Base-by-base conservation (phyloP, 2,113 vertebrate species). In the Myotis brandtii region DNA sequence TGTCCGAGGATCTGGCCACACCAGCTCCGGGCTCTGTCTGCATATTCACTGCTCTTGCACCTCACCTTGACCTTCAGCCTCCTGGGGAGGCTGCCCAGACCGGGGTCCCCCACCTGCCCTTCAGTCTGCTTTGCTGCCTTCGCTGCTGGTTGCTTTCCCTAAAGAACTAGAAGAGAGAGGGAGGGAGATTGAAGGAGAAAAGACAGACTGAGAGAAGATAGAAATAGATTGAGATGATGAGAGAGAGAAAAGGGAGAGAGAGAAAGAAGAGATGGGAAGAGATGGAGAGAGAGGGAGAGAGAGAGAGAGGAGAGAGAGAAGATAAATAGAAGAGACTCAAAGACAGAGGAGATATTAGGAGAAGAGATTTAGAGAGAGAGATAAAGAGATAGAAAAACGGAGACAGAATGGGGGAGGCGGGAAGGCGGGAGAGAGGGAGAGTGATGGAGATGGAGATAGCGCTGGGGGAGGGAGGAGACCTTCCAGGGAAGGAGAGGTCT, bases 1-100 rank as follows among this genome's bases (percentile, higher is more conserved):
- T 93, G 88, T 92, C 70, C 85, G 97, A 92, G 96, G 97, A 96
- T 97, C 97, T 96, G 98, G 34, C 64, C 64, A n/a, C 14, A 2
- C 66, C 30, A 0, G 16, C 40, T 52, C 20, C 14, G 1, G 17
- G 40, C 32, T 59, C 2, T 1, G 30, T 23, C n/a, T 17, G 73
- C 25, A 7, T 14, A 16, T 14, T 9, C 72, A 2, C 72, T 6
- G 11, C 13, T 4, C 13, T 0, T 0, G 16, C 6, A 0, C 6
- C 37, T 54, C 59, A 4, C 43, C 64, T 23, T 48, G 93, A 69
- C 69, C 56, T 88, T 87, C 16, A 40, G 20, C 6, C 10, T 10
- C 3, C 56, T 59, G 7, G 2, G 43, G 23, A 80, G 56, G 54
- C 52, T 25, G 70, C 46, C 5, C 2, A 16, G 16, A 30, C 16